Percentiles rank a stretch among this genome's conserved stretches.
Conservation (phyloP, 2,797 vertebrate species). For the Oceanodroma leucorhoa region DNA sequence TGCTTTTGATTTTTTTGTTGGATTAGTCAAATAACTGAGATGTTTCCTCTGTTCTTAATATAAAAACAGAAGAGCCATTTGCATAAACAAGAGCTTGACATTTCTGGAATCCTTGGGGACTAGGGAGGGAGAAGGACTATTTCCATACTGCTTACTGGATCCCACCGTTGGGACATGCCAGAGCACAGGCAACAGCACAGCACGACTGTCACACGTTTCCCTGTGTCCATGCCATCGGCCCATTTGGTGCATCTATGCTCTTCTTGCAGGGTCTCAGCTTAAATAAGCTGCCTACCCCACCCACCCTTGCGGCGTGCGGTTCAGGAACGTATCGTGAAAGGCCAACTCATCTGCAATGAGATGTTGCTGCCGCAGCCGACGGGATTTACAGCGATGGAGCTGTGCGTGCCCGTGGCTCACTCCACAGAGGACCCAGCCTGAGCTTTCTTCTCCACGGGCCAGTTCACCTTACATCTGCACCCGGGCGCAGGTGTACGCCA, state of each 20-base stretch:
- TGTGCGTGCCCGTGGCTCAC: background rate
- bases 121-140: background rate
- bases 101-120: background rate
- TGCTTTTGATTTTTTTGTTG: background rate
- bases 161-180: background rate
- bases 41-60: background rate
- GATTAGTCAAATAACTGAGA: background rate
- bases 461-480: rapidly evolving
- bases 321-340: rapidly evolving
- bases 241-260: rapidly evolving
- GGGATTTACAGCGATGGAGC: background rate
- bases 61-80: background rate
- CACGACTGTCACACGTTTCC: rapidly evolving
- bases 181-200: background rate
- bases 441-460: background rate
- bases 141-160: background rate
- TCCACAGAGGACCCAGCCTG: too few species aligned
- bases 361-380: rapidly evolving
- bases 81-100: background rate
- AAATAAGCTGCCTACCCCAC: background rate
- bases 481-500: rapidly evolving
- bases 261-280: background rate
- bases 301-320: rapidly evolving
- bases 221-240: rapidly evolving
- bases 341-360: background rate